These are phyloP conservation scores for Electrona antarctica DNA, from an alignment of 2,113 vertebrate genomes.

Conservation along the genomic window DNA sequence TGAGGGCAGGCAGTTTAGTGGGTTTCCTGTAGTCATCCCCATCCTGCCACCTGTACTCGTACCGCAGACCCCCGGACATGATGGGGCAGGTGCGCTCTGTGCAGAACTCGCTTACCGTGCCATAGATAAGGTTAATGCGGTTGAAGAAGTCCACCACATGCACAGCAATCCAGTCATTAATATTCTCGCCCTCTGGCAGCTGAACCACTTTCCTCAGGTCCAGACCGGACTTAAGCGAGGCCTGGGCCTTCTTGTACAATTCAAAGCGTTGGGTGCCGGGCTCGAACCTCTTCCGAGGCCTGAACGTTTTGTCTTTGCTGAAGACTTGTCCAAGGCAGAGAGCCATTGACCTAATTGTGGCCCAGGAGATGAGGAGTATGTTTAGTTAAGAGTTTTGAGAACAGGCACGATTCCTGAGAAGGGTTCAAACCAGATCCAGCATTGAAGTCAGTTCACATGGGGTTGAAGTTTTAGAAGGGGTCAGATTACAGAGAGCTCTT, in stretches of 20 bases:
- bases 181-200: conserved; percentile 88
- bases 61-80: conserved; percentile 93
- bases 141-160: conserved; percentile 99
- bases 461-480: conserved; percentile 1
- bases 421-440: not conserved
- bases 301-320: conserved; percentile 96
- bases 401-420: conserved; percentile 23
- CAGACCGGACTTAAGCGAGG: conserved; percentile 93
- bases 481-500: conserved; percentile 35
- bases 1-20: conserved; percentile 90
- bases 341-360: conserved; percentile 80
- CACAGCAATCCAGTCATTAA: conserved; percentile 95
- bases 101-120: conserved; percentile 96
- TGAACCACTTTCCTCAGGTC: conserved; percentile 93
- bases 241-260: conserved; percentile 96
- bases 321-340: conserved; percentile 97
- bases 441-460: conserved; percentile 35
- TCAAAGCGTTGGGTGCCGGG: conserved; percentile 95
- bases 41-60: conserved; percentile 97
- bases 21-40: conserved; percentile 91
- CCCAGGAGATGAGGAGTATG: conserved; percentile 50
- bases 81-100: conserved; percentile 90
- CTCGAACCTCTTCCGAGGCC: conserved; percentile 92
- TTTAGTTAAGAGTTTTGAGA: conserved; percentile 13
- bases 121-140: conserved; percentile 97